Conservation (phyloP, 2,797 vertebrate genomes). For the Dallia pectoralis region DNA sequence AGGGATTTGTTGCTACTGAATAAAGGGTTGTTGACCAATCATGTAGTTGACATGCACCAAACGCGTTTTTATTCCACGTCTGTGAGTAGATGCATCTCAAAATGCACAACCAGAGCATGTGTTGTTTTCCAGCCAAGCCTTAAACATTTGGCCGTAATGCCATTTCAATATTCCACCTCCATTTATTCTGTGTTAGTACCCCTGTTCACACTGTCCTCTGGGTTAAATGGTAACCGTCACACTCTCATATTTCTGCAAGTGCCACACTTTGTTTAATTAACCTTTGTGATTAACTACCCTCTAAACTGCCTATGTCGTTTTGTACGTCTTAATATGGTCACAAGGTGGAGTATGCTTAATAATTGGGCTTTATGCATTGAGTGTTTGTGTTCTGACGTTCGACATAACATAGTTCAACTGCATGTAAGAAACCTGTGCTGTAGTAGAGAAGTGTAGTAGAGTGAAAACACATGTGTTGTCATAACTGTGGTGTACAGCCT, state of each 20-base stretch:
- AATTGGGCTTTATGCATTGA: conserved; percentile 1
- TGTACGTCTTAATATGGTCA: conserved; percentile 28
- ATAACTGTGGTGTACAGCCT: too few species aligned
- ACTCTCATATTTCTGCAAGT: conserved; percentile 29
- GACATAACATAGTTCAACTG: not conserved
- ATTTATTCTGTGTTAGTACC: conserved; percentile 27
- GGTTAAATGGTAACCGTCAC: conserved; percentile 48
- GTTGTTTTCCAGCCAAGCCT: conserved; percentile 30
- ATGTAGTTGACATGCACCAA: not conserved
- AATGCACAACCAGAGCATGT: conserved; percentile 11
- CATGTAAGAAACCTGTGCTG: too few species aligned
- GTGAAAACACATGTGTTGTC: too few species aligned
- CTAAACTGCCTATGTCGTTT: conserved; percentile 18
- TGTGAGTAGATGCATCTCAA: not conserved
- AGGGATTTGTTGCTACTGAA: not conserved
- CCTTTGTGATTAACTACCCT: conserved; percentile 42
- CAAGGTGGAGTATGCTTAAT: conserved; percentile 9
- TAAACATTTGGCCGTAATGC: conserved; percentile 16
- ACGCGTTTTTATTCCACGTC: not conserved
- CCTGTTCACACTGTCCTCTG: conserved; percentile 25
- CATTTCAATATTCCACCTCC: conserved; percentile 23
- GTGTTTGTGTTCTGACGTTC: not conserved
- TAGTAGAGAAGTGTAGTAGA: too few species aligned
- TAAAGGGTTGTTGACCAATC: not conserved
- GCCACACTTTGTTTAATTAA: conserved; percentile 52